A percentile compares a stretch with the other conserved stretches of the same genome.
phyloP scores from a whole-genome alignment of 2,888 invertebrate genomes.

The Xanthostigma xanthostigma region DNA sequence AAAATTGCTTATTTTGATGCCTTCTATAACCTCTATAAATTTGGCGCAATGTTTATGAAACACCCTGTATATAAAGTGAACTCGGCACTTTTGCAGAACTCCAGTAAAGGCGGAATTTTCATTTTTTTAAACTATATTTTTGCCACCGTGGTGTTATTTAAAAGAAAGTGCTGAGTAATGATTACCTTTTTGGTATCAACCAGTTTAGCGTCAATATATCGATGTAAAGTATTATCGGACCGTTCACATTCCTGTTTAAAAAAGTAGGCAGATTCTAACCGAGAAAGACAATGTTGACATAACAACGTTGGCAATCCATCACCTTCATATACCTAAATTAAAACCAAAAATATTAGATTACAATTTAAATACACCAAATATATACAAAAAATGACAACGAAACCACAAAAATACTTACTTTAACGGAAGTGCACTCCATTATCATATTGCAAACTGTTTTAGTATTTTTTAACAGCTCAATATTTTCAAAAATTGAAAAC shows the following conservation, averaged over 20 bases:
- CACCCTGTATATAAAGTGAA: too few species aligned
- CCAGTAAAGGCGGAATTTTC: too few species aligned
- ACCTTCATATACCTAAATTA: background rate
- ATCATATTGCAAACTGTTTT: slow-evolving; percentile 1
- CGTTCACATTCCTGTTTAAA: slow-evolving; percentile 6
- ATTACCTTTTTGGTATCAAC: background rate
- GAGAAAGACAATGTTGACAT: slow-evolving; percentile 2
- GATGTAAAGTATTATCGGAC: slow-evolving; percentile 1
- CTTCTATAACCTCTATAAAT: too few species aligned
- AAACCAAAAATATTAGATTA: too few species aligned
- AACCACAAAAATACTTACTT: background rate
- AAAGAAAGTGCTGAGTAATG: too few species aligned
- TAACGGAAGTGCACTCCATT: slow-evolving; percentile 3
- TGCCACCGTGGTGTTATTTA: too few species aligned
- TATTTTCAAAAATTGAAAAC: slow-evolving; percentile 1
- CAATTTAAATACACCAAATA: background rate
- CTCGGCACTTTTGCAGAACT: too few species aligned
- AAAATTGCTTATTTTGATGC: too few species aligned
- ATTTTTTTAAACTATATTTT: too few species aligned
- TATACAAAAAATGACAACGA: background rate
- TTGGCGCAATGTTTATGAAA: too few species aligned
- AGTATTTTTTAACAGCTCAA: background rate
- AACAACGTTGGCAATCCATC: slow-evolving; percentile 4
- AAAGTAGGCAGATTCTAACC: slow-evolving; percentile 2
- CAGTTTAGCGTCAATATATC: background rate